Percentiles rank a stretch among this genome's conserved stretches.
These are phyloP conservation scores for Lissonota sp. DNA, from an alignment of 2,888 invertebrate genomes.

Conservation along the genomic window DNA sequence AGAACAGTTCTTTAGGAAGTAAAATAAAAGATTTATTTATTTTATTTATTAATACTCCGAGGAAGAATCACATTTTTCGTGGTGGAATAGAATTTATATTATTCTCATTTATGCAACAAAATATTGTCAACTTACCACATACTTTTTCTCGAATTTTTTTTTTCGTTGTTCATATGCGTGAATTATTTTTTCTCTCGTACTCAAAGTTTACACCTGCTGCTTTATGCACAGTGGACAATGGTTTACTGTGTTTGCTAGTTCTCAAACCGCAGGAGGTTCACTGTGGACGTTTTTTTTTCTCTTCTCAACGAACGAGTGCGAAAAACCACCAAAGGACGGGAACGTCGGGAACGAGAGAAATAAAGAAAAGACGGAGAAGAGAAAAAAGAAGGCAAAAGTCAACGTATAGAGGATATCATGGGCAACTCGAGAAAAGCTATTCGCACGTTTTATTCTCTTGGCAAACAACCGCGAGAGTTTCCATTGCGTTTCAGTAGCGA, in stretches of 20 bases:
- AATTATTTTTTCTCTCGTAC: too few relatives aligned
- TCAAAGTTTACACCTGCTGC: conserved; percentile 4
- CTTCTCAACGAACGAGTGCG: conserved; percentile 44
- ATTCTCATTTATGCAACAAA: too few relatives aligned
- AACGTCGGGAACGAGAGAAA: conserved; percentile 19
- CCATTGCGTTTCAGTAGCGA: conserved; percentile 30
- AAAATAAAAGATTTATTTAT: too few relatives aligned
- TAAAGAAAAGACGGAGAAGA: conserved; percentile 12
- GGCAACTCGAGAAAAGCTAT: conserved; percentile 53
- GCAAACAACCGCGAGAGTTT: conserved; percentile 38
- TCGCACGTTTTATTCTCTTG: conserved; percentile 56
- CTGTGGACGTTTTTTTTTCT: too few relatives aligned
- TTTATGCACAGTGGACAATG: conserved; percentile 47
- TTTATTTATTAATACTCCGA: too few relatives aligned
- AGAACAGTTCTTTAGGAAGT: too few relatives aligned
- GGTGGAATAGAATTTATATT: not conserved
- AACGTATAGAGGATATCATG: conserved; percentile 7
- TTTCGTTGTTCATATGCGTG: too few relatives aligned
- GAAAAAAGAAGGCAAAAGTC: conserved; percentile 13
- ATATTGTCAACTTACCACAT: too few relatives aligned
- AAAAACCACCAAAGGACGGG: conserved; percentile 19
- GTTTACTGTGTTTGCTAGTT: conserved; percentile 47
- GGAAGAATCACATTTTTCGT: conserved; percentile 6
- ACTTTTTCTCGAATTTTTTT: too few relatives aligned
- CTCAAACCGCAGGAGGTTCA: conserved; percentile 7